Evolutionary conservation across 2,888 invertebrate genomes (phyloP).

Genomic region (Tenthredo distinguenda): DNA sequence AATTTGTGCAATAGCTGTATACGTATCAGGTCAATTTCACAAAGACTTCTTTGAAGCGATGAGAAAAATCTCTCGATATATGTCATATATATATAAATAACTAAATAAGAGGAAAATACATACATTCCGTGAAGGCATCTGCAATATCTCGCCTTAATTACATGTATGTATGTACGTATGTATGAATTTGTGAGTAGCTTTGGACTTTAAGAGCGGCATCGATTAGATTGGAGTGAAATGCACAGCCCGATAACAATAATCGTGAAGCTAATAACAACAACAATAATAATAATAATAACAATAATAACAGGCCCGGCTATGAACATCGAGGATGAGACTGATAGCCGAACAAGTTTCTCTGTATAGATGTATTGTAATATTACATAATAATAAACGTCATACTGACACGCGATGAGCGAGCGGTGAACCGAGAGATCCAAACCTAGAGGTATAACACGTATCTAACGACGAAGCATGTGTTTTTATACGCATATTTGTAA

Average conservation of each 20-base stretch:
- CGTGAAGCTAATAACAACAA: neutral
- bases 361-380: neutral
- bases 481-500: neutral
- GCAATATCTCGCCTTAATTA: neutral
- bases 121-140: neutral
- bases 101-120: neutral
- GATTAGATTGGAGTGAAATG: constrained; percentile 7
- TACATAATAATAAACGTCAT: constrained; percentile 26
- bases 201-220: neutral
- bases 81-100: neutral
- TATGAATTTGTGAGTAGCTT: neutral
- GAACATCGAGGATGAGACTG: neutral
- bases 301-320: neutral
- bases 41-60: neutral
- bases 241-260: neutral
- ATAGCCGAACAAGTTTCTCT: neutral
- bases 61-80: neutral
- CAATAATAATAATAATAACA: neutral
- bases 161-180: neutral
- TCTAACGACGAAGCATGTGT: neutral
- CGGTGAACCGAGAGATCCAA: neutral
- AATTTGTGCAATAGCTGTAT: too few relatives aligned
- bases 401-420: constrained; percentile 4
- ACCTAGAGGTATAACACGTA: neutral
- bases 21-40: neutral